phyloP scores from a whole-genome alignment of 2,888 invertebrate species.

The Melanargia galathea region DNA sequence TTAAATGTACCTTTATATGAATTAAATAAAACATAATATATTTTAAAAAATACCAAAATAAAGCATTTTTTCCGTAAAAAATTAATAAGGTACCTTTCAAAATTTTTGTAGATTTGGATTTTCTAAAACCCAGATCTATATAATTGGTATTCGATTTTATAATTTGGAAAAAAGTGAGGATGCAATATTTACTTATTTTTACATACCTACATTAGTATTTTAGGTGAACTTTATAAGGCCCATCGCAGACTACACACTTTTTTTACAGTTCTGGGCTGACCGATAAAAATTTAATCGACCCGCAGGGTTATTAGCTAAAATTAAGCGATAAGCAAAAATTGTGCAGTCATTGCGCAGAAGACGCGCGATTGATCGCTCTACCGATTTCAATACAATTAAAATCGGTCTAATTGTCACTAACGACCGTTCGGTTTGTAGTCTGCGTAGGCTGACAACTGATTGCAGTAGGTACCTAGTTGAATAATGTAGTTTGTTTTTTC shows the following conservation, averaged over 20 bases:
- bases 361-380: too few relatives aligned
- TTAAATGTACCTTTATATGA: slow-evolving; percentile 47
- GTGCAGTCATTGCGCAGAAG: too few relatives aligned
- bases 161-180: slow-evolving; percentile 47
- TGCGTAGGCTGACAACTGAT: slow-evolving; percentile 41
- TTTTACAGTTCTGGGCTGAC: too few relatives aligned
- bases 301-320: too few relatives aligned
- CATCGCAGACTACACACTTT: background rate
- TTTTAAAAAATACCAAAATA: slow-evolving; percentile 27
- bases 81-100: slow-evolving; percentile 11
- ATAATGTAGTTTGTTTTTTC: slow-evolving; percentile 58
- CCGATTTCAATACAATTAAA: background rate
- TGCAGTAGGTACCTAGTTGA: slow-evolving; percentile 48
- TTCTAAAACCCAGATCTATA: slow-evolving; percentile 66
- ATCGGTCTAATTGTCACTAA: background rate
- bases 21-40: slow-evolving; percentile 45
- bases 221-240: slow-evolving; percentile 51
- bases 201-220: slow-evolving; percentile 59
- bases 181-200: slow-evolving; percentile 53
- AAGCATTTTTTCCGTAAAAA: slow-evolving; percentile 40
- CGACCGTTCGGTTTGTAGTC: background rate
- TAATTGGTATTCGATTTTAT: slow-evolving; percentile 49
- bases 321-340: too few relatives aligned
- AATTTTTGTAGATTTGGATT: slow-evolving; percentile 56
- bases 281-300: background rate